Base-by-base conservation (phyloP, 2,888 invertebrate genomes). In the Hypolimnas misippus region DNA sequence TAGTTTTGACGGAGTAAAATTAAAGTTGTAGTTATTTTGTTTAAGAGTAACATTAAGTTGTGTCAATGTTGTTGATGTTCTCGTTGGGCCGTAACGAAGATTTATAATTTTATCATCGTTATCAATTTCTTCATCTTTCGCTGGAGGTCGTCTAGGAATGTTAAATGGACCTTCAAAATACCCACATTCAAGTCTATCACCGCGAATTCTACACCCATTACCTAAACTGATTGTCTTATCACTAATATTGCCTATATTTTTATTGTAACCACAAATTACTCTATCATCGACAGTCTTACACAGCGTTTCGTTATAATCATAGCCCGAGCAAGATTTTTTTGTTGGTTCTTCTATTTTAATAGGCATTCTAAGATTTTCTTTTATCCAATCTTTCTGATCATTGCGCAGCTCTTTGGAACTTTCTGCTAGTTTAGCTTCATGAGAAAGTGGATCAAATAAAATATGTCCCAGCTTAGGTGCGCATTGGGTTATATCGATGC, bases 181-280 rank as follows among this genome's bases (percentile, higher is more conserved):
- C 3, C 89, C 89, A 73, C 89, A 89, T 77, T 89, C 89, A 53
- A 89, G 69, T 71, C 89, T 83, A n/a, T 83, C 79, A 12, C 77
- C 79, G 10, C 82, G 79, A 29, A 76, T 53, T 31, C 72, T 71
- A 65, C 89, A 89, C 1, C 81, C 84, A 54, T 84, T 79, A 4
- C 78, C 79, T 3, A 84, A 42, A 46, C 84, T 73, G 17, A 75
- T 60, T 10, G 73, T 44, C 50, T 70, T 65, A 3, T 76, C 66
- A 3, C 59, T 72, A 7, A 69, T 33, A 4, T 73, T 58, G 3
- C 79, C 83, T 44, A 67, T 70, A 67, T 89, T 87, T 73, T 81
- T 86, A 14, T 88, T 75, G 65, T 89, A 90, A 2, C 89, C 90
- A 73, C 89, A 90, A 5, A 89, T 70, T 42, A 85, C 70, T 67